These are phyloP conservation scores for Gorsachius magnificus DNA, from an alignment of 2,797 vertebrate species.

Conservation along the genomic window DNA sequence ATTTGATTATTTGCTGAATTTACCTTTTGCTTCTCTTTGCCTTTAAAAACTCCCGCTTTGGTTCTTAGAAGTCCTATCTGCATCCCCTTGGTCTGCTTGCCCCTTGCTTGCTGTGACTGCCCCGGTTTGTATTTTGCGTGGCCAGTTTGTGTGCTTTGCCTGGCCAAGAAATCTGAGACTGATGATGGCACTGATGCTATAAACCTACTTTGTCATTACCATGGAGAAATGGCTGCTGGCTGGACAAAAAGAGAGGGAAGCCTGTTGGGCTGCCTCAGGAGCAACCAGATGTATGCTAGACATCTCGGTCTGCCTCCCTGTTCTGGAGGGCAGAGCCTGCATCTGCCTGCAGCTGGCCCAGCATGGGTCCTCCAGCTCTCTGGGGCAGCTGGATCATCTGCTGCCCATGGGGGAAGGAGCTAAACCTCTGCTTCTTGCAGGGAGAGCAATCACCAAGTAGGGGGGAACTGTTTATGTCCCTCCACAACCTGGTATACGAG, in stretches of 20 bases:
- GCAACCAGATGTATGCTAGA: not conserved
- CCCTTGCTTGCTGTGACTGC: not conserved
- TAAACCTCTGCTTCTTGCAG: not conserved
- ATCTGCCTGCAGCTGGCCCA: not conserved
- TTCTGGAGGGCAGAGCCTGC: not conserved
- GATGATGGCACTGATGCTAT: not conserved
- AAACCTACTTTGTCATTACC: not conserved
- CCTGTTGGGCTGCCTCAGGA: not conserved
- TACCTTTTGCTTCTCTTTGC: not conserved
- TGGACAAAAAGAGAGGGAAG: not conserved
- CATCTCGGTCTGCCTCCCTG: not conserved
- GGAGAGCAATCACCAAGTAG: not conserved
- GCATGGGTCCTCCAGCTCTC: not conserved
- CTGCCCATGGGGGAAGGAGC: not conserved
- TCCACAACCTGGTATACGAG: accelerated
- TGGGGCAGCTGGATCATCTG: not conserved
- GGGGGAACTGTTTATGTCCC: not conserved
- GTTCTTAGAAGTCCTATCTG: not conserved
- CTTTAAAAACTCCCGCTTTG: not conserved
- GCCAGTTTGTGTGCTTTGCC: not conserved
- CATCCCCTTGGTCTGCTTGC: not conserved
- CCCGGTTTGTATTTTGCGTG: not conserved
- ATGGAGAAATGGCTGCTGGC: not conserved
- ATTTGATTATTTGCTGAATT: not conserved
- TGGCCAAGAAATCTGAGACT: not conserved